A percentile compares a stretch with the other conserved stretches of the same genome.
Evolutionary conservation across 2,113 vertebrate species (phyloP).

Genomic region (Eudorcas thomsonii): DNA sequence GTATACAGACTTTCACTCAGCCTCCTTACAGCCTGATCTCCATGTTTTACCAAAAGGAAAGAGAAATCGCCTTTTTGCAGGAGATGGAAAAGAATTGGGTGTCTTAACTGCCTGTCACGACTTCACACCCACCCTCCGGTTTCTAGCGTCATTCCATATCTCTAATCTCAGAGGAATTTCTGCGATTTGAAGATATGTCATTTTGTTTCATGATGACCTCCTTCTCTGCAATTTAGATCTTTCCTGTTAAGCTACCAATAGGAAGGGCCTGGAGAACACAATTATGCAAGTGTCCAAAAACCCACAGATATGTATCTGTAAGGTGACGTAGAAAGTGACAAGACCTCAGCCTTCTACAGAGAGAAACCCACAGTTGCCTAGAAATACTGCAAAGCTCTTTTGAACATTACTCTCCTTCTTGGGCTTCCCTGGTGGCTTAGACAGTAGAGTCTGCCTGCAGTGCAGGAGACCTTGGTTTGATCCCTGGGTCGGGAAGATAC

Average conservation of each 20-base stretch:
- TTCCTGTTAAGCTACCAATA: not conserved
- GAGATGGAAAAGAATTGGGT: too few relatives aligned
- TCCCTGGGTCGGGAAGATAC: not conserved
- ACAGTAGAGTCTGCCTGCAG: not conserved
- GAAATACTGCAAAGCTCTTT: not conserved
- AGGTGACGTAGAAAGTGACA: fast-evolving
- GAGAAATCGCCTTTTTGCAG: not conserved
- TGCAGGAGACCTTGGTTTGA: not conserved
- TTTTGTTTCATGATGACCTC: not conserved
- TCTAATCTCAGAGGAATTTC: not conserved
- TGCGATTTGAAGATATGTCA: not conserved
- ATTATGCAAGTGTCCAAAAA: not conserved
- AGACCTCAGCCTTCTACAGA: not conserved
- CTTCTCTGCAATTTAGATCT: not conserved
- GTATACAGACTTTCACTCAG: not conserved
- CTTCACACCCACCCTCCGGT: fast-evolving
- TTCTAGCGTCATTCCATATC: fast-evolving
- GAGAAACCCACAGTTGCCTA: not conserved
- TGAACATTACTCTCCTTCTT: not conserved
- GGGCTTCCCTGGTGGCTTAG: not conserved
- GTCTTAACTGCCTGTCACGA: fast-evolving
- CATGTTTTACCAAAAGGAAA: not conserved
- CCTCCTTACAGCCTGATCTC: not conserved
- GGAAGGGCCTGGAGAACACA: not conserved
- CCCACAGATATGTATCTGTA: fast-evolving